phyloP scores from a whole-genome alignment of 2,113 vertebrate genomes.

The Nesoenas mayeri region DNA sequence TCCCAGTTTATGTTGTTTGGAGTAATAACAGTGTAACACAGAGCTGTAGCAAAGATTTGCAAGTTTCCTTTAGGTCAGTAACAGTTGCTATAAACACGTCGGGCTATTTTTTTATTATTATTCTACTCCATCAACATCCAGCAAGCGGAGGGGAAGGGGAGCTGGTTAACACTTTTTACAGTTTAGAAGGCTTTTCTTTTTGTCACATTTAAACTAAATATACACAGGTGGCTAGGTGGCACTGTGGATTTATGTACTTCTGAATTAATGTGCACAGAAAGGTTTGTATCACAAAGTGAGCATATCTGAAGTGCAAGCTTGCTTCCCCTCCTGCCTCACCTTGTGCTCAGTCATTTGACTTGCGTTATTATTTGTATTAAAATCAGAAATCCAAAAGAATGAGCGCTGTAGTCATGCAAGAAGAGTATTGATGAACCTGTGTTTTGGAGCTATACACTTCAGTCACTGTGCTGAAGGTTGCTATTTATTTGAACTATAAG shows the following conservation, averaged over 20 bases:
- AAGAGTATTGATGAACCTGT: background rate
- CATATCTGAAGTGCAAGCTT: background rate
- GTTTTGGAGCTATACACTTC: background rate
- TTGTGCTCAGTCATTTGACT: background rate
- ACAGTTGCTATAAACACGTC: constrained; percentile 26
- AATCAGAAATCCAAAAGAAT: background rate
- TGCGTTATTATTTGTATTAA: background rate
- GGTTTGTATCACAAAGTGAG: constrained; percentile 32
- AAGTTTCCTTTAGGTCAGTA: constrained; percentile 59
- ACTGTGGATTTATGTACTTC: constrained; percentile 71
- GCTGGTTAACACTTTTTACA: constrained; percentile 27
- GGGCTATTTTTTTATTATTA: constrained; percentile 21
- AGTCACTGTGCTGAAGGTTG: background rate
- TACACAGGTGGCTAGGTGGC: constrained; percentile 69
- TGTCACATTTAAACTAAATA: constrained; percentile 59
- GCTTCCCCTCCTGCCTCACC: background rate
- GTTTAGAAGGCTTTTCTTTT: constrained; percentile 42
- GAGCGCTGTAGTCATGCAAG: background rate
- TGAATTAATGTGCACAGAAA: constrained; percentile 57
- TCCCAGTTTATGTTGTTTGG: constrained; percentile 47
- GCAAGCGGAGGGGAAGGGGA: background rate
- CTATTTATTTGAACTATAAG: background rate
- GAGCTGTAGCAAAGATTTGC: constrained; percentile 48
- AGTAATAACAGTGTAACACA: constrained; percentile 51
- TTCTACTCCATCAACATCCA: constrained; percentile 12